Evolutionary conservation across 1,140 invertebrate species (phyloP).

Genomic region (Drosophila bifasciata): DNA sequence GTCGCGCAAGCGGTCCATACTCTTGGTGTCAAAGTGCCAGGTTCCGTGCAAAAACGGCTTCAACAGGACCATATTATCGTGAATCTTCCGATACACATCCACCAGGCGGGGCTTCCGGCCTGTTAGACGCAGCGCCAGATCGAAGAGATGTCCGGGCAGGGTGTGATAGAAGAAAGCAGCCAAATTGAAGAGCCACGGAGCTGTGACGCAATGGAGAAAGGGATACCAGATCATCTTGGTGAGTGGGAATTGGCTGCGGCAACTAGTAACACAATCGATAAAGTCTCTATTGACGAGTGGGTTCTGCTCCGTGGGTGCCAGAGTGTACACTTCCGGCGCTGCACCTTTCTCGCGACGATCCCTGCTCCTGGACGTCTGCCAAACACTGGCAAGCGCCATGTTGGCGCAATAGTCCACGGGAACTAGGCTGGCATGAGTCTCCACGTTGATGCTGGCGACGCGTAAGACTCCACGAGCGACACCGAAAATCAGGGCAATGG

Average conservation of each 20-base stretch:
- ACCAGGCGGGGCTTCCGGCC: conserved; percentile 84
- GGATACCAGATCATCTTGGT: conserved; percentile 85
- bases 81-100: conserved; percentile 89
- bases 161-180: conserved; percentile 85
- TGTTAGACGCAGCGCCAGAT: conserved; percentile 84
- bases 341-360: background rate
- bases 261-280: conserved; percentile 40
- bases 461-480: conserved; percentile 89
- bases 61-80: conserved; percentile 87
- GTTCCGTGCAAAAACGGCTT: conserved; percentile 87
- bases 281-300: conserved; percentile 87
- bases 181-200: conserved; percentile 80
- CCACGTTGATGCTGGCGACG: conserved; percentile 85
- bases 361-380: conserved; percentile 85
- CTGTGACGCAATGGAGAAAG: conserved; percentile 75
- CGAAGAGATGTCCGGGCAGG: conserved; percentile 86
- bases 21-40: conserved; percentile 89
- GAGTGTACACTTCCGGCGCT: conserved; percentile 87
- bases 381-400: conserved; percentile 89
- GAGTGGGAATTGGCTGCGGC: conserved; percentile 69
- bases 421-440: conserved; percentile 85
- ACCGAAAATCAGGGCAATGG: conserved; percentile 89
- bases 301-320: conserved; percentile 87
- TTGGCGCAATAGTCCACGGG: conserved; percentile 93
- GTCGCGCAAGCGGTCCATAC: conserved; percentile 86